Conservation (phyloP, 1,140 invertebrate genomes). For the Lepidostoma basale region DNA sequence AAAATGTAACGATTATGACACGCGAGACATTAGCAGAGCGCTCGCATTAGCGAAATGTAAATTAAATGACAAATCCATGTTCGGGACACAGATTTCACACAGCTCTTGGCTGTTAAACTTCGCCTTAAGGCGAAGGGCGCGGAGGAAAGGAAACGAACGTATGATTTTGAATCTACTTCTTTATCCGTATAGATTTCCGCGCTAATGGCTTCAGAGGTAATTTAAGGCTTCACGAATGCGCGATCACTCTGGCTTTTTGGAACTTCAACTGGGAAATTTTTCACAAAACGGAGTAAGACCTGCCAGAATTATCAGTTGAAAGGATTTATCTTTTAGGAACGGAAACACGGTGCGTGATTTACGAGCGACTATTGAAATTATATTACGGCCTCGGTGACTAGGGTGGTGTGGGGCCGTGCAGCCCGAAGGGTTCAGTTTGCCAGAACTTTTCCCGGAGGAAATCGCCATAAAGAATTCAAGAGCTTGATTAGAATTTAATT, state of each 20-base stretch:
- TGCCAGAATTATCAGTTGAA: neutral
- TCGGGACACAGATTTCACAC: neutral
- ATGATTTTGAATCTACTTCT: neutral
- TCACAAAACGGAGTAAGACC: neutral
- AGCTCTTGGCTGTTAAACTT: neutral
- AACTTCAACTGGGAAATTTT: neutral
- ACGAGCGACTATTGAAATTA: constrained; percentile 19
- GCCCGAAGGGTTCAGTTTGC: neutral
- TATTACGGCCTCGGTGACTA: constrained; percentile 15
- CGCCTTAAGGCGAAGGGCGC: neutral
- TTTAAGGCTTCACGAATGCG: neutral
- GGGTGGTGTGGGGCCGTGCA: neutral
- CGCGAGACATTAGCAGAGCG: too few species aligned
- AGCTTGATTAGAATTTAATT: neutral
- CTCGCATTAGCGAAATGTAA: too few species aligned
- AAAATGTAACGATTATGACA: too few species aligned
- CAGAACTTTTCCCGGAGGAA: neutral
- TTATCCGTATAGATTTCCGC: too few species aligned
- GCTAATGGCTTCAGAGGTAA: neutral
- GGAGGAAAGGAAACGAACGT: neutral
- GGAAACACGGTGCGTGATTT: constrained; percentile 14
- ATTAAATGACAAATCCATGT: neutral
- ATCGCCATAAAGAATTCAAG: neutral
- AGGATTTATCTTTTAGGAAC: constrained; percentile 15
- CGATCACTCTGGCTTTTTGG: constrained; percentile 3